Base-by-base conservation (phyloP, 2,113 vertebrate genomes). In the Stigmatopora nigra region DNA sequence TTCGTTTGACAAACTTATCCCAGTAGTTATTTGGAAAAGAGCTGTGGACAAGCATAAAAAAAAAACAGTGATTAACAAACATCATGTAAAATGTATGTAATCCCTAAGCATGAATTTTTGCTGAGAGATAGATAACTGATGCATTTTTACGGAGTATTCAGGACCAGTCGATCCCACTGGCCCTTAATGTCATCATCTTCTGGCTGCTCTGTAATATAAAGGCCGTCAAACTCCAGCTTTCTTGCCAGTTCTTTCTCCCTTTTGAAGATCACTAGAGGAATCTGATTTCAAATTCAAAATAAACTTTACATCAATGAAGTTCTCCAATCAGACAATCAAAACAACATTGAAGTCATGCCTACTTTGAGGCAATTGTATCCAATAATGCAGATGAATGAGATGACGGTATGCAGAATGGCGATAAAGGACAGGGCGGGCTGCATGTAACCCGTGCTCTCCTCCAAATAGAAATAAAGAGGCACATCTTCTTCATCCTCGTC, bases 371-470 rank as follows among this genome's bases (percentile, higher is more conserved):
- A 98, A 86, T 98, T 95, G 90, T 98, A 98, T 62, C 95, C 95
- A 2, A 98, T 98, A 86, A 98, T 98, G 73, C 94, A 94, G 68
- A 98, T 93, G 64, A 98, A 97, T 51, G 94, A 92, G 60, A 98
- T 93, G 70, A 96, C 76, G 0, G 95, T 97, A 67, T 98, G 95
- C 3, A 93, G 52, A 48, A 92, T 81, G 2, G 95, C 91, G 10
- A 98, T 44, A 63, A 92, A 90, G 13, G 90, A 69, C 70, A 96
- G 63, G 0, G 93, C 92, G 0, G 95, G 95, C 72, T 95, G 92
- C 95, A 98, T 98, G 87, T 97, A 97, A 25, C 95, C 95, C 0
- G 94, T 97, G 80, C 94, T 96, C 87, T 98, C 95, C 80, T 97
- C 95, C 82, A 97, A 85, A 84, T 94, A 95, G 84, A 67, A 98